Conservation (phyloP, 92 coral and sea anemone genomes). For the Plumapathes pennacea region DNA sequence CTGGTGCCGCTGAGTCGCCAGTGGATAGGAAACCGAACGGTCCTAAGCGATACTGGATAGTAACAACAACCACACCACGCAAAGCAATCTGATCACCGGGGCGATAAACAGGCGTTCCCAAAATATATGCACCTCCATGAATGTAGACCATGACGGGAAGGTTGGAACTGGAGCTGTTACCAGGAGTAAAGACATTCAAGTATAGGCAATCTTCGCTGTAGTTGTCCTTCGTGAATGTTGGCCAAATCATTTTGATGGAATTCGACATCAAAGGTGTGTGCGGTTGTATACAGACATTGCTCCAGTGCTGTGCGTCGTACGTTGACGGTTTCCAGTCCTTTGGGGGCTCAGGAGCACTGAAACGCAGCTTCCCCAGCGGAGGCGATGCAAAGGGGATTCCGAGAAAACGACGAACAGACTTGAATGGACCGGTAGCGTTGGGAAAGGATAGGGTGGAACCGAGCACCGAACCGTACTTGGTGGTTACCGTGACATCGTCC, state of each 20-base stretch:
- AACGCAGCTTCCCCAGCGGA: slow-evolving; percentile 50
- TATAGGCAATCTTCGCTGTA: slow-evolving; percentile 40
- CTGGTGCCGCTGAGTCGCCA: slow-evolving; percentile 49
- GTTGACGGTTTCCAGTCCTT: slow-evolving; percentile 32
- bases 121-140: slow-evolving; percentile 47
- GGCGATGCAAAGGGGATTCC: slow-evolving; percentile 57
- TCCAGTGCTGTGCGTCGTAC: slow-evolving; percentile 38
- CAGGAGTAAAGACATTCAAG: slow-evolving; percentile 37
- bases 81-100: slow-evolving; percentile 45
- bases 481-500: slow-evolving; percentile 14
- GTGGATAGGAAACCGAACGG: slow-evolving; percentile 56
- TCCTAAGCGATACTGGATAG: slow-evolving; percentile 53
- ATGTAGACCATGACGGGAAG: slow-evolving; percentile 58
- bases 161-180: slow-evolving; percentile 1
- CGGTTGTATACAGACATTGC: slow-evolving; percentile 49
- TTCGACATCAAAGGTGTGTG: too few species aligned
- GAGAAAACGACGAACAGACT: slow-evolving; percentile 14
- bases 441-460: slow-evolving; percentile 15
- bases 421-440: slow-evolving; percentile 8
- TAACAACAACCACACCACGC: slow-evolving; percentile 47
- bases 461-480: slow-evolving; percentile 34
- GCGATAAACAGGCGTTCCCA: slow-evolving; percentile 15
- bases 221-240: slow-evolving; percentile 8
- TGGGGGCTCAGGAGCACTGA: slow-evolving; percentile 36
- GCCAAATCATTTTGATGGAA: background rate